These are phyloP conservation scores for Molossus molossus DNA, from an alignment of 2,797 vertebrate genomes.

Conservation along the genomic window DNA sequence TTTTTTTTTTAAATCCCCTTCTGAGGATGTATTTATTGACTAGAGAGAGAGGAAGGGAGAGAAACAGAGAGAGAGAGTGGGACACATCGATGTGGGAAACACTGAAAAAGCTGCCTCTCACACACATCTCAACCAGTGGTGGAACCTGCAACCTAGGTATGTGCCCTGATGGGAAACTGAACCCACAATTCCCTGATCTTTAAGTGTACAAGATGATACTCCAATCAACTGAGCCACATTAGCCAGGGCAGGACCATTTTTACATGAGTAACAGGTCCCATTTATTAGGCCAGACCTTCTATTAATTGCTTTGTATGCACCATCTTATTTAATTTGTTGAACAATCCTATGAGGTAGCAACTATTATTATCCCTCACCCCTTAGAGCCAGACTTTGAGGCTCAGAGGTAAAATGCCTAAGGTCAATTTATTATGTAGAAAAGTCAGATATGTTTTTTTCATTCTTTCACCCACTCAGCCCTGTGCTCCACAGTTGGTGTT, in stretches of 20 bases:
- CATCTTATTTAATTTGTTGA: conserved; percentile 33
- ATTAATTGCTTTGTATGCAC: neutral
- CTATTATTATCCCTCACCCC: neutral
- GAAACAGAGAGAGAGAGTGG: neutral
- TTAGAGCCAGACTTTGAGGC: conserved; percentile 13
- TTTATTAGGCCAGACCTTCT: neutral
- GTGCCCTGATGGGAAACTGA: neutral
- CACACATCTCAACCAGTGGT: neutral
- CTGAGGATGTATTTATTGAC: neutral
- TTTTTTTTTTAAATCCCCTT: neutral
- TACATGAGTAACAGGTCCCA: neutral
- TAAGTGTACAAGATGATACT: neutral
- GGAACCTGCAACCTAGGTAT: neutral
- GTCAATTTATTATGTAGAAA: neutral
- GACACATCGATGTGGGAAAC: neutral
- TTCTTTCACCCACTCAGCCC: neutral
- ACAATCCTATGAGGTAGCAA: neutral
- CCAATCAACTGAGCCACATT: neutral
- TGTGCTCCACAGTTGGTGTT: neutral
- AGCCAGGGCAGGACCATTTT: neutral
- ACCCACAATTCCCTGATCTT: neutral
- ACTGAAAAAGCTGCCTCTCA: neutral
- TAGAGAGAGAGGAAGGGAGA: neutral
- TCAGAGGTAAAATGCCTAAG: neutral
- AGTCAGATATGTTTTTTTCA: neutral